These are phyloP conservation scores for Silurus aristotelis DNA, from an alignment of 2,797 vertebrate genomes.

Conservation along the genomic window DNA sequence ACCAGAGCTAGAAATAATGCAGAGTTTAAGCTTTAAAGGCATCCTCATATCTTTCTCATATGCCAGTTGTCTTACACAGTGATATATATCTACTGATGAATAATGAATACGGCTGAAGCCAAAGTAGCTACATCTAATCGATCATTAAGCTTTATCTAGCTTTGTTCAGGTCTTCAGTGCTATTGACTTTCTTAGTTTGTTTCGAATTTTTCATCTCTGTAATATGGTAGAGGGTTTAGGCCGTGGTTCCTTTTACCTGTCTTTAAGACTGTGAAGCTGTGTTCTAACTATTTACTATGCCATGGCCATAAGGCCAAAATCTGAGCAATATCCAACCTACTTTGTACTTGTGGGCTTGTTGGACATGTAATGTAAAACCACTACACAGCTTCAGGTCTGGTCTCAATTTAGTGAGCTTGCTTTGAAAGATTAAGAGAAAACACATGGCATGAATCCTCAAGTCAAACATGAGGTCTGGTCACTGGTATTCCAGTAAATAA, in stretches of 20 bases:
- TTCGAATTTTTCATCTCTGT: constrained; percentile 20
- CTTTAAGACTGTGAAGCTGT: constrained; percentile 32
- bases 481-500: constrained; percentile 47
- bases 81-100: not conserved
- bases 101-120: not conserved
- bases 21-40: not conserved
- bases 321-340: constrained; percentile 62
- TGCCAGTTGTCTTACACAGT: not conserved
- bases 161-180: not conserved
- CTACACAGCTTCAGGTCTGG: constrained; percentile 67
- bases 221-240: constrained; percentile 6
- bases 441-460: constrained; percentile 63
- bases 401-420: constrained; percentile 67
- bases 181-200: constrained; percentile 17
- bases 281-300: constrained; percentile 66
- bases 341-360: constrained; percentile 60
- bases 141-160: constrained; percentile 17
- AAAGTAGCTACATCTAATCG: not conserved
- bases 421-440: constrained; percentile 74
- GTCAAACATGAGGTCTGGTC: constrained; percentile 37
- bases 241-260: constrained; percentile 15
- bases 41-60: not conserved
- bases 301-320: constrained; percentile 57
- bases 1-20: not conserved
- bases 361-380: constrained; percentile 73